A percentile compares a stretch with the other conserved stretches of the same genome.
phyloP scores from a whole-genome alignment of 2,113 vertebrate genomes.

The Rhinopithecus roxellana region DNA sequence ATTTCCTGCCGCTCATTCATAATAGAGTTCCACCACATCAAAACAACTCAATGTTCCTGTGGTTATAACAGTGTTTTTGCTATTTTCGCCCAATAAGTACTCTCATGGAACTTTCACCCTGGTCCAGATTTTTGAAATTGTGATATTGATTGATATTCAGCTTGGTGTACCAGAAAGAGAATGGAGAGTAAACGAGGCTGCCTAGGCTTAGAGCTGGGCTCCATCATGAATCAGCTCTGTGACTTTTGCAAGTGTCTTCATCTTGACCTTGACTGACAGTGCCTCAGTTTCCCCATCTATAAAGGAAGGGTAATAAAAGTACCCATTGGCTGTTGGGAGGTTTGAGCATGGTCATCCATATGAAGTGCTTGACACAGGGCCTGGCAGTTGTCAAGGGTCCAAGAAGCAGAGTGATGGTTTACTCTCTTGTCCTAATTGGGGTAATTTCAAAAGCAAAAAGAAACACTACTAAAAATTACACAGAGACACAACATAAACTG shows the following conservation, averaged over 20 bases:
- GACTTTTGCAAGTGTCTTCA: not conserved
- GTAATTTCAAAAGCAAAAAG: not conserved
- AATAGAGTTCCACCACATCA: slow-evolving; percentile 5
- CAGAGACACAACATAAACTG: not conserved
- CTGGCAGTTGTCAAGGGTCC: no score
- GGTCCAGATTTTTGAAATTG: not conserved
- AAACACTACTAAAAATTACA: not conserved
- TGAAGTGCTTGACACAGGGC: no score
- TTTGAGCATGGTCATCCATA: accelerated
- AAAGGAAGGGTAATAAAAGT: not conserved
- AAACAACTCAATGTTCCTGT: slow-evolving; percentile 43
- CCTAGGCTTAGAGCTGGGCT: not conserved
- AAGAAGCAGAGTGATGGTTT: not conserved
- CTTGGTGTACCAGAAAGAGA: not conserved
- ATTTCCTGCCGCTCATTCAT: slow-evolving; percentile 50
- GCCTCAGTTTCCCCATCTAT: not conserved
- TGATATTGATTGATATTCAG: not conserved
- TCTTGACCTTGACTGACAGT: not conserved
- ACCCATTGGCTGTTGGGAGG: not conserved
- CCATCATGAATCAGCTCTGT: not conserved
- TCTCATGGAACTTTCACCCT: not conserved
- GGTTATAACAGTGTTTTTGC: slow-evolving; percentile 3
- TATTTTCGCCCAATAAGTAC: slow-evolving; percentile 21
- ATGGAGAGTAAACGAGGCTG: no score
- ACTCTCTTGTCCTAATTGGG: not conserved